Percentiles rank a stretch among this genome's conserved stretches.
Evolutionary conservation across 1,140 invertebrate species (phyloP).

Genomic region (Zaprionus ghesquierei): DNA sequence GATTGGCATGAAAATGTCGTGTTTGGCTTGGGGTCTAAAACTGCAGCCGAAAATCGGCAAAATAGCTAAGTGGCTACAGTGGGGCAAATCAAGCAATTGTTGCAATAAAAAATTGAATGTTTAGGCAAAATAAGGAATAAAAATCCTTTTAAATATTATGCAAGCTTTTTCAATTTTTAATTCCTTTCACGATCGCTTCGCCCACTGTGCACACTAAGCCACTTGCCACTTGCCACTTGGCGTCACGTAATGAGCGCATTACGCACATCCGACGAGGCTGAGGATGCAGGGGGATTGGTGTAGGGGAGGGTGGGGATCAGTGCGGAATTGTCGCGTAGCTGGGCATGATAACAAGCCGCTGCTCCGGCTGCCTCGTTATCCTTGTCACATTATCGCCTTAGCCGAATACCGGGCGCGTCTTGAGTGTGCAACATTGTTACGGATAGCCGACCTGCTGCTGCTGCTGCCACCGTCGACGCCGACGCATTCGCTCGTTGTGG

Average conservation of each 20-base stretch:
- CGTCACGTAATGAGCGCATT: slow-evolving; percentile 77
- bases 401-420: slow-evolving; percentile 71
- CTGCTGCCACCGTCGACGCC: background rate
- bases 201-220: slow-evolving; percentile 33
- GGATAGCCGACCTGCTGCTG: slow-evolving; percentile 46
- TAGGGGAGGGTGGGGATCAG: slow-evolving; percentile 4
- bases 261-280: slow-evolving; percentile 46
- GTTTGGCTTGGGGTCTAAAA: slow-evolving; percentile 48
- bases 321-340: slow-evolving; percentile 3
- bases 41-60: slow-evolving; percentile 39
- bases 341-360: slow-evolving; percentile 58
- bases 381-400: slow-evolving; percentile 80
- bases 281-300: background rate
- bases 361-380: slow-evolving; percentile 62
- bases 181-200: background rate
- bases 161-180: too few species aligned
- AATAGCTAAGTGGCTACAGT: slow-evolving; percentile 10
- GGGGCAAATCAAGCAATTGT: background rate
- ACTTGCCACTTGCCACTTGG: slow-evolving; percentile 34
- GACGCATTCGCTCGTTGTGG: background rate
- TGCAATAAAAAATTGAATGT: too few species aligned
- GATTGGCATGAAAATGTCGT: slow-evolving; percentile 73
- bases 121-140: too few species aligned
- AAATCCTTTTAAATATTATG: too few species aligned
- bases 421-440: slow-evolving; percentile 74